Evolutionary conservation across 2,888 invertebrate genomes (phyloP).

Genomic region (Plebejus argus): DNA sequence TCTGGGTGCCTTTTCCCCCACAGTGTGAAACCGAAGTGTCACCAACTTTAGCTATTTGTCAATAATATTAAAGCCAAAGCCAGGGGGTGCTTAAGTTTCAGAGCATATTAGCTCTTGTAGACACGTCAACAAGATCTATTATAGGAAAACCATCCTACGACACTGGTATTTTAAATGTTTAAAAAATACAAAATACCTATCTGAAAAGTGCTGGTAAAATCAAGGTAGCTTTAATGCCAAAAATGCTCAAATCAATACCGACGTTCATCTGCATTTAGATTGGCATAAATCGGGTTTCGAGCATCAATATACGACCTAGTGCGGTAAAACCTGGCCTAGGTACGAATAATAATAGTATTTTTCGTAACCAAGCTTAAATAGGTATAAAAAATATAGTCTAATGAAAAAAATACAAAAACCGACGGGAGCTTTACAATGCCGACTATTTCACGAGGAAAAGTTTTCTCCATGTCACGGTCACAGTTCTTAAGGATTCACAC

Average conservation of each 20-base stretch:
- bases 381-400: neutral
- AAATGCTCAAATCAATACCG: conserved; percentile 7
- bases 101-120: neutral
- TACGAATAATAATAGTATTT: neutral
- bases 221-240: neutral
- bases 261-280: conserved; percentile 5
- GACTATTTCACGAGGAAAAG: neutral
- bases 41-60: neutral
- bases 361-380: too few relatives aligned
- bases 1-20: neutral
- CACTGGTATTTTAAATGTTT: neutral
- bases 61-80: neutral
- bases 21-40: neutral
- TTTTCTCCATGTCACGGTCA: neutral
- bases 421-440: neutral
- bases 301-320: neutral
- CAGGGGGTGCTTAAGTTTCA: neutral
- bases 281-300: neutral
- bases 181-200: neutral
- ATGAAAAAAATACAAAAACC: neutral
- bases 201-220: neutral
- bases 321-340: neutral
- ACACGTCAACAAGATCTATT: neutral
- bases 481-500: neutral
- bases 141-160: too few relatives aligned